Evolutionary conservation across 2,888 invertebrate species (phyloP).

Genomic region (Acleris cristana): DNA sequence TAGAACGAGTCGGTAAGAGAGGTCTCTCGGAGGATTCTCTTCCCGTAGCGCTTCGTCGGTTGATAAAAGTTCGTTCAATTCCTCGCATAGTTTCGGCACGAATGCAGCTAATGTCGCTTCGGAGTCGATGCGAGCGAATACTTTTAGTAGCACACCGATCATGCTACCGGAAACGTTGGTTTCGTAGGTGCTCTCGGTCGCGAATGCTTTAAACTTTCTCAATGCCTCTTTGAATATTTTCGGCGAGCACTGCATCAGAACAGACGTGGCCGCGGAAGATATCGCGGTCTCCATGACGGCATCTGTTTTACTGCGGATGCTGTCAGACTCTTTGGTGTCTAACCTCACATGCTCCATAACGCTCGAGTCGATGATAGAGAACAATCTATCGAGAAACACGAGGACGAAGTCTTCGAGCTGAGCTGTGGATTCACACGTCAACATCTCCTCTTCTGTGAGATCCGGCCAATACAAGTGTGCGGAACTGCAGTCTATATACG

Average conservation of each 20-base stretch:
- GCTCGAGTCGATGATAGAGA: constrained; percentile 88
- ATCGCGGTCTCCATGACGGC: constrained; percentile 88
- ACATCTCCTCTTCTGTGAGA: constrained; percentile 90
- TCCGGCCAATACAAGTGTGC: constrained; percentile 87
- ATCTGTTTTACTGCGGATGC: constrained; percentile 87
- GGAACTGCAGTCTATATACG: constrained; percentile 92
- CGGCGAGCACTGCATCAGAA: constrained; percentile 89
- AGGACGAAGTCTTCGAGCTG: constrained; percentile 95
- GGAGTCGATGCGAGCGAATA: constrained; percentile 87
- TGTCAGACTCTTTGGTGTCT: constrained; percentile 84
- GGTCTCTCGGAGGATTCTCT: constrained; percentile 90
- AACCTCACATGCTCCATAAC: constrained; percentile 87
- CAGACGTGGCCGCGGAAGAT: constrained; percentile 86
- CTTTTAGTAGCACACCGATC: constrained; percentile 88
- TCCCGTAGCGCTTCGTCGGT: constrained; percentile 88
- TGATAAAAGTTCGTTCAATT: constrained; percentile 83
- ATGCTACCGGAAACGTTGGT: constrained; percentile 92
- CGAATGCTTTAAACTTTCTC: constrained; percentile 89
- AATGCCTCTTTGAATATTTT: constrained; percentile 86
- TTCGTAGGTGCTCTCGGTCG: constrained; percentile 90
- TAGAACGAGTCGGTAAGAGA: constrained; percentile 90
- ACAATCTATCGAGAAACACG: constrained; percentile 91
- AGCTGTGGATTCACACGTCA: constrained; percentile 91
- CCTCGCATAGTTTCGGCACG: constrained; percentile 88
- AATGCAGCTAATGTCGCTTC: constrained; percentile 88